Evolutionary conservation across 2,888 invertebrate genomes (phyloP).

Genomic region (Buathra laborator): DNA sequence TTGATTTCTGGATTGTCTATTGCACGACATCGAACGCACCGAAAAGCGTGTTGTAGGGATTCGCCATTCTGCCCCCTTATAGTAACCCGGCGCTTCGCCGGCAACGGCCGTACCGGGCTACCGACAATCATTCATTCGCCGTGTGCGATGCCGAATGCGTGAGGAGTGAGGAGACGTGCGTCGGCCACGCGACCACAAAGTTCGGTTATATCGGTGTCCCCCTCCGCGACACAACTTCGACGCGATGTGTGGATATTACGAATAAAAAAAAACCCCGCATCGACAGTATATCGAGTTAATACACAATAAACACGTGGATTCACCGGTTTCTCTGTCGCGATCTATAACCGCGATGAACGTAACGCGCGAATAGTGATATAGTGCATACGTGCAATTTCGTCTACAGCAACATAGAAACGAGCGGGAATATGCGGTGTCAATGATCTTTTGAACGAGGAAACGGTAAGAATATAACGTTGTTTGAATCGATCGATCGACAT

Average conservation of each 20-base stretch:
- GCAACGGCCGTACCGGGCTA: slow-evolving; percentile 30
- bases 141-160: slow-evolving; percentile 64
- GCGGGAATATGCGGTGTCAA: slow-evolving; percentile 62
- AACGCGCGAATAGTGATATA: slow-evolving; percentile 23
- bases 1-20: too few relatives aligned
- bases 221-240: not conserved
- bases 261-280: not conserved
- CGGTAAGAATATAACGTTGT: slow-evolving; percentile 52
- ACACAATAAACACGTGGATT: slow-evolving; percentile 23
- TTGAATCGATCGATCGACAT: slow-evolving; percentile 36
- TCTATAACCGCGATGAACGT: not conserved
- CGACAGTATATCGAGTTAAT: not conserved
- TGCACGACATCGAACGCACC: too few relatives aligned
- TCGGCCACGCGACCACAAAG: slow-evolving; percentile 25
- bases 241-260: slow-evolving; percentile 32
- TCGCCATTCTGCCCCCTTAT: too few relatives aligned
- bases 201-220: slow-evolving; percentile 2
- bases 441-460: slow-evolving; percentile 52
- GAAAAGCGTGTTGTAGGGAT: too few relatives aligned
- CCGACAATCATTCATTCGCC: slow-evolving; percentile 64
- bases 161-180: slow-evolving; percentile 56
- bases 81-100: slow-evolving; percentile 58
- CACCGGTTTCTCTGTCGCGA: not conserved
- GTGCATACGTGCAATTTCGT: slow-evolving; percentile 32
- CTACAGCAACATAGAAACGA: slow-evolving; percentile 36